Conservation (phyloP, 2,888 invertebrate genomes). For the Parasteatoda lunata region DNA sequence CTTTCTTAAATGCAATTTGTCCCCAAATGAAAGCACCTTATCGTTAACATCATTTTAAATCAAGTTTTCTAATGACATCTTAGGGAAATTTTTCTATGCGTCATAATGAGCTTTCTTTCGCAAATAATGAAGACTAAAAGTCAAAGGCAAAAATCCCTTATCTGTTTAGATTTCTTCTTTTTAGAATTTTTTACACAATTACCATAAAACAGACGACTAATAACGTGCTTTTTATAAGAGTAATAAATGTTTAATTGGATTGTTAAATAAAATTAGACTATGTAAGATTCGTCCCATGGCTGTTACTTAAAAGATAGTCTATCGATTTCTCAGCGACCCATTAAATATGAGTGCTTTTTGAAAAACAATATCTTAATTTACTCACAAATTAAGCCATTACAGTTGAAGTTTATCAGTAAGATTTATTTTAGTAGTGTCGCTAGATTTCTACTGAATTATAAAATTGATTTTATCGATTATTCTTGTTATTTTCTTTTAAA, state of each 20-base stretch:
- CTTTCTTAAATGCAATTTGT: conserved; percentile 62
- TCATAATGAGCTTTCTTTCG: conserved; percentile 56
- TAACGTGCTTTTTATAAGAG: conserved; percentile 53
- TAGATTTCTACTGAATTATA: too few relatives aligned
- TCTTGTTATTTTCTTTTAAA: too few relatives aligned
- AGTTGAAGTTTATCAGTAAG: too few relatives aligned
- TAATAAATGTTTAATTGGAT: conserved; percentile 67
- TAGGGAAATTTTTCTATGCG: conserved; percentile 48
- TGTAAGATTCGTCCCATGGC: conserved; percentile 4
- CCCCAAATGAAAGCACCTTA: conserved; percentile 58
- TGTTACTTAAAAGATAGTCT: background rate
- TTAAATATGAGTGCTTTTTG: background rate
- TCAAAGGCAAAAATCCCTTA: conserved; percentile 44
- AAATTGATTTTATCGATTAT: too few relatives aligned
- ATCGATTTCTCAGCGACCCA: background rate
- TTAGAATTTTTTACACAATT: conserved; percentile 53
- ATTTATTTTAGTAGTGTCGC: too few relatives aligned
- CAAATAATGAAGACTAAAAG: conserved; percentile 35
- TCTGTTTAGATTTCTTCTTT: conserved; percentile 59
- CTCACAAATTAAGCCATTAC: background rate
- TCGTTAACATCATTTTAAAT: conserved; percentile 67
- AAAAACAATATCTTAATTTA: background rate
- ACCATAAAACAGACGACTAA: conserved; percentile 63
- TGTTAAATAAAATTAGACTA: conserved; percentile 61
- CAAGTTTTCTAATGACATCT: conserved; percentile 68